Evolutionary conservation across 2,797 vertebrate species (phyloP).

Genomic region (Thaleichthys pacificus): DNA sequence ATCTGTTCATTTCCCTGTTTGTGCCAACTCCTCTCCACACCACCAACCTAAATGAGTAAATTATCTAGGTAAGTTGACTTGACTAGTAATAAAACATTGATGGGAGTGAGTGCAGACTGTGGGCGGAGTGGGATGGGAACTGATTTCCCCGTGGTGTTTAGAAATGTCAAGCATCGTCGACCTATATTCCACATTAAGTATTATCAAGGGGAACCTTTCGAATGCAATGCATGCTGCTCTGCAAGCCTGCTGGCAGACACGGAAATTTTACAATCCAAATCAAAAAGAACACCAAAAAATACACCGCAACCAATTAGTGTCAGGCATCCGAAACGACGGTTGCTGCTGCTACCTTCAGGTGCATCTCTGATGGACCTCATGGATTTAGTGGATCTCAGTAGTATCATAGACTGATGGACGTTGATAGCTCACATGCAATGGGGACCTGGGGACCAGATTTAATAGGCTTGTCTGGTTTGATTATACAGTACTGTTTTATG

Average conservation of each 20-base stretch:
- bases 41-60: conserved; percentile 49
- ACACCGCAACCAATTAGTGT: neutral
- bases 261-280: neutral
- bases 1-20: conserved; percentile 44
- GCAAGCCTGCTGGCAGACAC: neutral
- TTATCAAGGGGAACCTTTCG: neutral
- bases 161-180: neutral
- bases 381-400: neutral
- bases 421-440: neutral
- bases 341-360: neutral
- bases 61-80: conserved; percentile 31
- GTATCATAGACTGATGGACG: neutral
- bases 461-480: conserved; percentile 22
- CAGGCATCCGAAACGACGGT: neutral
- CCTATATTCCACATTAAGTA: neutral
- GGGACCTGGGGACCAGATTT: neutral
- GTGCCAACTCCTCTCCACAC: conserved; percentile 50
- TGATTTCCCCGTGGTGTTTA: neutral
- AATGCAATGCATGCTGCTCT: too few relatives aligned
- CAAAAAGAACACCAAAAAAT: neutral
- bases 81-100: conserved; percentile 36
- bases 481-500: conserved; percentile 18
- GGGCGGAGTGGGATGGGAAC: conserved; percentile 2
- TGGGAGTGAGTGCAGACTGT: conserved; percentile 6
- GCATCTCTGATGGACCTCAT: neutral